phyloP scores from a whole-genome alignment of 2,888 invertebrate species.

The Dromius quadrimaculatus region DNA sequence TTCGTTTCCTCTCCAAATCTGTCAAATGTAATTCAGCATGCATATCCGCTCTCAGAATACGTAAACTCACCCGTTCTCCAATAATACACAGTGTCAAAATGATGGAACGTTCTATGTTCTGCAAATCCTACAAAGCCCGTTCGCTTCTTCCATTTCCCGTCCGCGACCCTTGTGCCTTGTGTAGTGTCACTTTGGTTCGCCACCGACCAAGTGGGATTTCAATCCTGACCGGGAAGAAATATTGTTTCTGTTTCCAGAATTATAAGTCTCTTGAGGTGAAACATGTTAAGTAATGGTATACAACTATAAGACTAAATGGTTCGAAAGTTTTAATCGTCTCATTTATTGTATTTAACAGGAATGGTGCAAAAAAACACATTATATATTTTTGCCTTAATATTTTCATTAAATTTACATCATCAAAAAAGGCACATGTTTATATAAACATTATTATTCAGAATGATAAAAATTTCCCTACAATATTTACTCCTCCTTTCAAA shows the following conservation, averaged over 20 bases:
- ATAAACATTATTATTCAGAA: too few relatives aligned
- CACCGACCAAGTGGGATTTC: not conserved
- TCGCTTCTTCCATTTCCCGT: not conserved
- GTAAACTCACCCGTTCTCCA: constrained; percentile 39
- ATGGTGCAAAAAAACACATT: too few relatives aligned
- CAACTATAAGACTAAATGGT: too few relatives aligned
- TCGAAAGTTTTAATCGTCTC: too few relatives aligned
- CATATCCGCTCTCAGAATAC: constrained; percentile 35
- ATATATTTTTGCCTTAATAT: too few relatives aligned
- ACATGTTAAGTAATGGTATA: too few relatives aligned
- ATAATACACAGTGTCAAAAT: constrained; percentile 50
- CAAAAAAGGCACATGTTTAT: too few relatives aligned
- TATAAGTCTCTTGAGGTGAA: not conserved
- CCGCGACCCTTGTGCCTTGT: not conserved
- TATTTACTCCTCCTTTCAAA: too few relatives aligned
- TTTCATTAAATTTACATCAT: too few relatives aligned
- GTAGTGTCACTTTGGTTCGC: not conserved
- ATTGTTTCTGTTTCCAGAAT: too few relatives aligned
- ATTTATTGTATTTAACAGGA: too few relatives aligned
- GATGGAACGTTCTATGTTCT: constrained; percentile 49
- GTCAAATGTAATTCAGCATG: constrained; percentile 41
- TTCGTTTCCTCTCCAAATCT: constrained; percentile 38
- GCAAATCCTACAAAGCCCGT: constrained; percentile 39
- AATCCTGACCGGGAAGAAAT: not conserved
- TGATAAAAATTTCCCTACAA: too few relatives aligned